Evolutionary conservation across 2,113 vertebrate species (phyloP).

Genomic region (Zosterops japonicus): DNA sequence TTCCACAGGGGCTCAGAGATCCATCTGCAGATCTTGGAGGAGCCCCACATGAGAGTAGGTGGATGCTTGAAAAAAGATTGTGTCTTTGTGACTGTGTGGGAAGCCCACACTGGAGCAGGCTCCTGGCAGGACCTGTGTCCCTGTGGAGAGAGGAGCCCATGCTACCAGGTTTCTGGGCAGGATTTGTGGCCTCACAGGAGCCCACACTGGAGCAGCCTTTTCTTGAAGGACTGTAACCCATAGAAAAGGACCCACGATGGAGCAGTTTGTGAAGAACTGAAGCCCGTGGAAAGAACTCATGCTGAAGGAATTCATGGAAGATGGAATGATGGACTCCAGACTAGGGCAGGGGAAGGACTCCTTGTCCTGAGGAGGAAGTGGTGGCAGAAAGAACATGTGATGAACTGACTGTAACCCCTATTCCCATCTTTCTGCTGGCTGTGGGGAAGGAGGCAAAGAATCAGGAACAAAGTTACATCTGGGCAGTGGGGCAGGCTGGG

Average conservation of each 20-base stretch:
- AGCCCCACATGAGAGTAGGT: background rate
- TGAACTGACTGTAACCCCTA: background rate
- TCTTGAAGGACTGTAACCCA: background rate
- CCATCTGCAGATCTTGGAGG: background rate
- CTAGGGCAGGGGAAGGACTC: background rate
- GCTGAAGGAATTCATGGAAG: background rate
- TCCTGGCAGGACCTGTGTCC: background rate
- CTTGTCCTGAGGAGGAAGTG: background rate
- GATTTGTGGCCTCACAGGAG: background rate
- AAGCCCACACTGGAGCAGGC: background rate
- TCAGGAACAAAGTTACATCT: background rate
- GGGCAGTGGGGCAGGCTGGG: rapidly evolving
- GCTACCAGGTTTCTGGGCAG: background rate
- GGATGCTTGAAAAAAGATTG: background rate
- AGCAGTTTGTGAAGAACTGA: background rate
- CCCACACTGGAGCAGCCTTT: background rate
- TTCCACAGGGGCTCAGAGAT: background rate
- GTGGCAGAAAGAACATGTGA: background rate
- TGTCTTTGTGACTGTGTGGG: background rate
- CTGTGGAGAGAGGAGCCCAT: background rate
- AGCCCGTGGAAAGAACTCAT: background rate
- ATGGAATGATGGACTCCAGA: background rate
- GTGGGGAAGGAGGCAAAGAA: background rate
- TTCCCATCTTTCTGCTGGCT: rapidly evolving
- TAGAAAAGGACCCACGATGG: rapidly evolving